Conservation (phyloP, 2,113 vertebrate genomes). For the Pontoporia blainvillei region DNA sequence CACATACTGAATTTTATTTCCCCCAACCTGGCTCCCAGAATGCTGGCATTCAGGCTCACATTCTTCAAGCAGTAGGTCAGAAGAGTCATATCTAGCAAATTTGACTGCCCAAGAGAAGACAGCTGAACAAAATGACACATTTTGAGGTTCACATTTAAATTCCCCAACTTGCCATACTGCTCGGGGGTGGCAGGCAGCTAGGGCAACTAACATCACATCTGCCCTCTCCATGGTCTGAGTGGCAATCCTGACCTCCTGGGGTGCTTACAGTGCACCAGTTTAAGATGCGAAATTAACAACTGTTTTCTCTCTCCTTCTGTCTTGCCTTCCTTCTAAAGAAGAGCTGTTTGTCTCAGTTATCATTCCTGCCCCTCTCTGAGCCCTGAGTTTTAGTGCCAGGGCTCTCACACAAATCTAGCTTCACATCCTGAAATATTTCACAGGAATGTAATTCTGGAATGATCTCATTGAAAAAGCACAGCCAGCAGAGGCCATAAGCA, state of each 20-base stretch:
- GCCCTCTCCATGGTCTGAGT: not conserved
- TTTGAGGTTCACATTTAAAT: not conserved
- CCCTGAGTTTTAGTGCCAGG: slow-evolving; percentile 51
- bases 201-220: not conserved
- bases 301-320: slow-evolving; percentile 41
- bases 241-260: not conserved
- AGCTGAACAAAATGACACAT: not conserved
- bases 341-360: slow-evolving; percentile 33
- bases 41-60: not conserved
- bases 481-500: slow-evolving; percentile 65
- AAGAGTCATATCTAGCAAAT: not conserved
- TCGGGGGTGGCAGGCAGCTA: not conserved
- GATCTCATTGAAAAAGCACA: slow-evolving; percentile 81
- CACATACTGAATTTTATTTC: not conserved
- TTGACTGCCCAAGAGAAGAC: not conserved
- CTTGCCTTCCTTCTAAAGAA: not conserved
- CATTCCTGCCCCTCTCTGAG: slow-evolving; percentile 9
- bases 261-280: not conserved
- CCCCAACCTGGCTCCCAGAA: not conserved
- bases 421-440: slow-evolving; percentile 77
- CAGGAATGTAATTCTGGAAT: slow-evolving; percentile 76
- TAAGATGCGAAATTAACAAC: slow-evolving; percentile 44
- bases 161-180: not conserved
- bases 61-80: not conserved
- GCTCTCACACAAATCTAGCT: slow-evolving; percentile 68